phyloP scores from a whole-genome alignment of 2,888 invertebrate species.

The Melanophora roralis region DNA sequence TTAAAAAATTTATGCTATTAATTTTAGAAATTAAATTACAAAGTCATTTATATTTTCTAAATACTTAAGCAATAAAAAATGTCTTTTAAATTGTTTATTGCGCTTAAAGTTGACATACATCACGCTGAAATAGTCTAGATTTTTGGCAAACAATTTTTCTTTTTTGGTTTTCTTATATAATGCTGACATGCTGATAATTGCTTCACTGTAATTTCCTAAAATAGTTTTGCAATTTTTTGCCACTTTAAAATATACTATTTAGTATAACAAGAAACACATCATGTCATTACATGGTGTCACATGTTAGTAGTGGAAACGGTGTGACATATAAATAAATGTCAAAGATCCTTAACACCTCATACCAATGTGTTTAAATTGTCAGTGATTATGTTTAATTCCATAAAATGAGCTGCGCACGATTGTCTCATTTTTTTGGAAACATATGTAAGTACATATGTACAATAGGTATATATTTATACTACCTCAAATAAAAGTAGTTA shows the following conservation, averaged over 20 bases:
- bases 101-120: no score
- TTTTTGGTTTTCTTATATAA: conserved; percentile 13
- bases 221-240: conserved; percentile 14
- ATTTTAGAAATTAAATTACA: no score
- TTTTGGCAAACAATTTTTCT: no score
- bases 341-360: conserved; percentile 51
- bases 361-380: conserved; percentile 57
- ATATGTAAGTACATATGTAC: no score
- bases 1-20: no score
- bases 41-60: no score
- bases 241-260: not conserved
- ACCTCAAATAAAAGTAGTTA: conserved; percentile 21
- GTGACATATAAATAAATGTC: conserved; percentile 4
- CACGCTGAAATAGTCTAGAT: no score
- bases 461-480: no score
- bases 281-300: conserved; percentile 59
- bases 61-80: no score
- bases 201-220: conserved; percentile 51
- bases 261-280: conserved; percentile 42
- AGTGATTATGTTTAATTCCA: conserved; percentile 60
- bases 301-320: conserved; percentile 14
- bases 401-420: conserved; percentile 53
- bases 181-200: conserved; percentile 39
- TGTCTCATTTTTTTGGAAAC: not conserved
- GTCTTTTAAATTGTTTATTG: no score